Evolutionary conservation across 1,140 invertebrate species (phyloP), one percentile per base, ranked within the genome.

Genomic region (Melanaphis sacchari): DNA sequence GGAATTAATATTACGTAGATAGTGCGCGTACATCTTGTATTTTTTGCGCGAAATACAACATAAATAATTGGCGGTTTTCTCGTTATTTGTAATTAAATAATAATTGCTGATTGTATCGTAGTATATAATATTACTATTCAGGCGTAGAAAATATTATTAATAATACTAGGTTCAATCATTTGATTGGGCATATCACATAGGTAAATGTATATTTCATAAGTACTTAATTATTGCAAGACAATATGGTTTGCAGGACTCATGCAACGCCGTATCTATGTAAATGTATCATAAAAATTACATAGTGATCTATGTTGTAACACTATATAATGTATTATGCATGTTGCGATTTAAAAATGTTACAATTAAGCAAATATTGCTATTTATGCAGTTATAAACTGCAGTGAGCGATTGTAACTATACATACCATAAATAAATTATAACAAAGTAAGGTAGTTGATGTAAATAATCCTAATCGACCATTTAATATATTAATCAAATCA

Each of bases 401-500:
- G 31, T 52, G 31, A 59, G 59, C 31, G 4, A 76, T 82, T 82
- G 22, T 38, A 82, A 2, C 4, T 59, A 26, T 59, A 59, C 54
- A 8, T 76, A 76, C 1, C n/a, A n/a, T 41, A 41, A 2, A 41
- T 84, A 84, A 7, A 41, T 26, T 26, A 84, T 41, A 84, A 84
- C 26, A 82, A 15, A 43, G 26, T 87, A 43, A 31, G 31, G 41
- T 87, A 22, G 41, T 87, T 43, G 41, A 46, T 46, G 46, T 43
- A 46, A 87, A 87, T 87, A 87, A 87, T 87, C n/a, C 15, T 43
- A 87, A 43, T 87, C 41, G 84, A 43, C 41, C 41, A 87, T 41
- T 87, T 87, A 85, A 87, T 46, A 41, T 87, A 87, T 46, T 26
- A 87, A 87, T 87, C 15, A 87, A 87, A 43, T 38, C 84, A n/a